phyloP scores from a whole-genome alignment of 2,113 vertebrate species.

The Redunca redunca region DNA sequence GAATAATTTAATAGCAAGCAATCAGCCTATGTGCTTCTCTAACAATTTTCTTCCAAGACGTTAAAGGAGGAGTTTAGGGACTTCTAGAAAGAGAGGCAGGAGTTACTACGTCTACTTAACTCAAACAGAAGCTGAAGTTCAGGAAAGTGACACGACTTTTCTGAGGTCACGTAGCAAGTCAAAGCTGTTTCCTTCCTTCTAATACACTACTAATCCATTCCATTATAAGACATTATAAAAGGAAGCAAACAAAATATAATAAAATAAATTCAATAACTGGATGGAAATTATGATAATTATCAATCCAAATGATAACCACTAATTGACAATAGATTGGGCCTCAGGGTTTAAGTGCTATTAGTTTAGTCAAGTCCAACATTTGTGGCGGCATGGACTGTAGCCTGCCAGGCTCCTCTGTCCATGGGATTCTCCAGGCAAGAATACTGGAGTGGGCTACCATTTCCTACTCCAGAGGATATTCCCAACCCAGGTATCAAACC shows the following conservation, averaged over 20 bases:
- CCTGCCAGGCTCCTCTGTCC: neutral
- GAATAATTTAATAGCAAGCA: neutral
- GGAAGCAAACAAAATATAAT: neutral
- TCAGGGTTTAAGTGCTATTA: neutral
- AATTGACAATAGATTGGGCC: neutral
- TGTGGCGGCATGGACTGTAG: neutral
- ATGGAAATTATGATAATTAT: neutral
- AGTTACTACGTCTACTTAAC: neutral
- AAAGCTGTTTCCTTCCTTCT: neutral
- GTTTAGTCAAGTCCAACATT: neutral
- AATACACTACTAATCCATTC: neutral
- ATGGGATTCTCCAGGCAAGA: neutral
- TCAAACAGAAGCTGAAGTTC: neutral
- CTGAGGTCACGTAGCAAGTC: neutral
- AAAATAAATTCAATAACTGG: neutral
- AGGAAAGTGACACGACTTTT: neutral
- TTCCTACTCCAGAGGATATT: neutral
- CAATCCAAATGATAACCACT: neutral
- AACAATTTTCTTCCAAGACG: neutral
- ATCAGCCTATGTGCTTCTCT: neutral
- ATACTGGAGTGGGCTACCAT: neutral
- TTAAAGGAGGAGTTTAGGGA: neutral
- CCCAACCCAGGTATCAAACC: neutral
- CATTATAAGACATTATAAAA: neutral
- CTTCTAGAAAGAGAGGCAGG: neutral